Percentiles rank a stretch among this genome's conserved stretches.
Evolutionary conservation across 2,888 invertebrate genomes (phyloP).

Genomic region (Lymantria monacha): DNA sequence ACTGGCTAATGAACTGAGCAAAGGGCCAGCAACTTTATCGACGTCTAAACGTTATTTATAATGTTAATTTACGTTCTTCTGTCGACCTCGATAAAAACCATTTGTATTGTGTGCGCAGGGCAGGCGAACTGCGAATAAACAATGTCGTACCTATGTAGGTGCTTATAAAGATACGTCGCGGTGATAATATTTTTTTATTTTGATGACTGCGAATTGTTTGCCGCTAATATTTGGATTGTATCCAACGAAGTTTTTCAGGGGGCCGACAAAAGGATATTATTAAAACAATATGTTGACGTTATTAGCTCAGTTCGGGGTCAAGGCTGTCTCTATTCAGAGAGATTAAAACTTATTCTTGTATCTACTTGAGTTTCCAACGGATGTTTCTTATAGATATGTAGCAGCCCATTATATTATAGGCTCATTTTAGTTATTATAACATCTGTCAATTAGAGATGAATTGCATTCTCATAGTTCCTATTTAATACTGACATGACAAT

Average conservation of each 20-base stretch:
- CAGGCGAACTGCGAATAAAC: conserved; percentile 14
- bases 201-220: conserved; percentile 13
- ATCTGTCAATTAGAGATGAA: no score
- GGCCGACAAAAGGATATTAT: background rate
- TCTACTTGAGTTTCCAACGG: no score
- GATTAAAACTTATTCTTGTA: no score
- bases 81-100: conserved; percentile 12
- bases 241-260: conserved; percentile 20
- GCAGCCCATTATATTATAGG: no score
- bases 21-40: conserved; percentile 1
- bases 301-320: background rate
- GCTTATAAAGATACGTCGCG: background rate
- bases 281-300: background rate
- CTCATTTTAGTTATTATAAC: no score
- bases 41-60: conserved; percentile 11
- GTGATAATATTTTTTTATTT: conserved; percentile 9
- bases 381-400: no score
- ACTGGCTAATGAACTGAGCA: conserved; percentile 17
- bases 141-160: background rate
- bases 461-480: no score
- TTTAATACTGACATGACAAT: no score
- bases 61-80: conserved; percentile 17
- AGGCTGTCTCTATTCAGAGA: no score
- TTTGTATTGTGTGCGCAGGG: conserved; percentile 6
- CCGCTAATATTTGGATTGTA: conserved; percentile 18